Percentiles rank a stretch among this genome's conserved stretches.
Conservation (phyloP, 2,888 invertebrate species). For the Thyatira batis region DNA sequence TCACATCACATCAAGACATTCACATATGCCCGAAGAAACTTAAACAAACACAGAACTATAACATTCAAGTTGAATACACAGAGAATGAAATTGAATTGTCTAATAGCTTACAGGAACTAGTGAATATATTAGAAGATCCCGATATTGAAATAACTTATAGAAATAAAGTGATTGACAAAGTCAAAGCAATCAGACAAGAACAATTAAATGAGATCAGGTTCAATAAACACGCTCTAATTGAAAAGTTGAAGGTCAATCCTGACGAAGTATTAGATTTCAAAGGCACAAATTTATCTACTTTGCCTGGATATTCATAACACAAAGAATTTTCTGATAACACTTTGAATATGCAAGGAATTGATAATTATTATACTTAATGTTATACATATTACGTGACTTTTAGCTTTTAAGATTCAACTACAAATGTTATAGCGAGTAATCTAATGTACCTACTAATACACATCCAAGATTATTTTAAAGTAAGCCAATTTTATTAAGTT, state of each 20-base stretch:
- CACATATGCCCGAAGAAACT: constrained; percentile 58
- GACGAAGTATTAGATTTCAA: constrained; percentile 60
- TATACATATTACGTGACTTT: too few species aligned
- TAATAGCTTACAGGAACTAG: constrained; percentile 47
- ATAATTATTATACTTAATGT: constrained; percentile 39
- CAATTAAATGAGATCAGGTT: constrained; percentile 52
- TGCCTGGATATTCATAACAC: constrained; percentile 54
- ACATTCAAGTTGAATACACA: constrained; percentile 52
- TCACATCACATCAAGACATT: constrained; percentile 26
- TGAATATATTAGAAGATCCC: constrained; percentile 46
- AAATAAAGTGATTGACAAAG: constrained; percentile 57
- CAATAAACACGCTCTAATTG: constrained; percentile 50
- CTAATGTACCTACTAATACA: too few species aligned
- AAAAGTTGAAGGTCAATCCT: constrained; percentile 54
- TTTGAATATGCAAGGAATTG: constrained; percentile 27
- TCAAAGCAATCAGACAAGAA: constrained; percentile 48
- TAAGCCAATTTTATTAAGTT: too few species aligned
- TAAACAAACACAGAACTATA: constrained; percentile 17
- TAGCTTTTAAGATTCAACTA: too few species aligned
- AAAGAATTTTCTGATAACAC: constrained; percentile 1
- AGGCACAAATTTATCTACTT: constrained; percentile 59
- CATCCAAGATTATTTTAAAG: too few species aligned
- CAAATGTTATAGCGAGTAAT: too few species aligned
- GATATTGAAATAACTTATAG: constrained; percentile 40
- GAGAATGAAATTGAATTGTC: constrained; percentile 43